phyloP scores from a whole-genome alignment of 1,140 invertebrate species.

The Zaprionus lachaisei region DNA sequence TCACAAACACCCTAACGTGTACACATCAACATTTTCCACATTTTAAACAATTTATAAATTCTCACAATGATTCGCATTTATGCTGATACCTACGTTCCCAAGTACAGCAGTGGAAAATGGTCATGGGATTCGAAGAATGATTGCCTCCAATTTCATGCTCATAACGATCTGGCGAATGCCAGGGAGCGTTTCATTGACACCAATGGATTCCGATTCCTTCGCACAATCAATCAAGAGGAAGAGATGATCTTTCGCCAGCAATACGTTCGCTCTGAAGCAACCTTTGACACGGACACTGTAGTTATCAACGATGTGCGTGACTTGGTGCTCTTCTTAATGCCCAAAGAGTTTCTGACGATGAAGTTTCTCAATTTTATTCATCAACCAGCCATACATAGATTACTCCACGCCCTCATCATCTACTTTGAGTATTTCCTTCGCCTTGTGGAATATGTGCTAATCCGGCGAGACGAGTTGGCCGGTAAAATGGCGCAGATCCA shows the following conservation, averaged over 20 bases:
- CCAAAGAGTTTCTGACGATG: conserved; percentile 53
- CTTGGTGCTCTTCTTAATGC: conserved; percentile 73
- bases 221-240: conserved; percentile 69
- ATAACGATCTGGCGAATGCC: conserved; percentile 47
- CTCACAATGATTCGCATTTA: conserved; percentile 60
- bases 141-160: conserved; percentile 55
- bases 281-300: conserved; percentile 66
- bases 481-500: conserved; percentile 64
- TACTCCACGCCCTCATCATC: conserved; percentile 72
- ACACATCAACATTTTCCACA: neutral
- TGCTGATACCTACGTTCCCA: conserved; percentile 58
- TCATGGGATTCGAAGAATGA: conserved; percentile 62
- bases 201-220: conserved; percentile 64
- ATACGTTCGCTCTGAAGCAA: conserved; percentile 40
- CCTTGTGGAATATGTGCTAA: conserved; percentile 73
- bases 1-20: neutral
- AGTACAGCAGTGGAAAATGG: conserved; percentile 72
- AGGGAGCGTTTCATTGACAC: conserved; percentile 62
- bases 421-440: conserved; percentile 81
- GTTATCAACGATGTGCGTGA: conserved; percentile 73
- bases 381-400: conserved; percentile 56
- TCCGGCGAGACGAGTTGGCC: conserved; percentile 72
- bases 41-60: neutral
- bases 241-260: conserved; percentile 75
- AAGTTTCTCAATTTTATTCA: conserved; percentile 73